Evolutionary conservation across 1,140 invertebrate species (phyloP).

Genomic region (Tribolium madens): DNA sequence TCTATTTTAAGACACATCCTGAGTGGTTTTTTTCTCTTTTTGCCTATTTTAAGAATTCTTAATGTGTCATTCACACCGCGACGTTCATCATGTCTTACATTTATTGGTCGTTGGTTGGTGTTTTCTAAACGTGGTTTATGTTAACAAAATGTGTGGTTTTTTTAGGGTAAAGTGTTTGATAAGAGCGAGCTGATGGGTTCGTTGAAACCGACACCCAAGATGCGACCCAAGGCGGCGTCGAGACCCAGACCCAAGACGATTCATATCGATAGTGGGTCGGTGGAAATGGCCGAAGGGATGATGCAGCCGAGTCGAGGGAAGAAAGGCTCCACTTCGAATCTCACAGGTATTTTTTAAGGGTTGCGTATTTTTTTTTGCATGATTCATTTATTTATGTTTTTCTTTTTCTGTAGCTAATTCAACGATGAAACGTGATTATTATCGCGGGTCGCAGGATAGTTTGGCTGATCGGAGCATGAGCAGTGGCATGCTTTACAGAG

Average conservation of each 20-base stretch:
- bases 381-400: conserved; percentile 60
- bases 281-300: conserved; percentile 80
- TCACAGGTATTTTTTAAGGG: conserved; percentile 73
- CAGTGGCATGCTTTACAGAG: conserved; percentile 69
- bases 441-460: conserved; percentile 88
- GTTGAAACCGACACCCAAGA: conserved; percentile 72
- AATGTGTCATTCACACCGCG: conserved; percentile 14
- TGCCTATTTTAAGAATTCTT: conserved; percentile 40
- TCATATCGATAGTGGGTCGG: conserved; percentile 84
- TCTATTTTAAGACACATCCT: conserved; percentile 17
- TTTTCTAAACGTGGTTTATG: background rate
- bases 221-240: conserved; percentile 70
- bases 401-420: conserved; percentile 65
- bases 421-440: conserved; percentile 87
- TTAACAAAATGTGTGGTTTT: conserved; percentile 44
- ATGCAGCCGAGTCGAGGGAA: conserved; percentile 80
- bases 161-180: conserved; percentile 81
- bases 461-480: conserved; percentile 75
- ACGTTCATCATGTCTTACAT: conserved; percentile 59
- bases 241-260: conserved; percentile 88
- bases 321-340: conserved; percentile 84
- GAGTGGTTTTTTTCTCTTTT: conserved; percentile 1
- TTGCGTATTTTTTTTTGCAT: conserved; percentile 57
- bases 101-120: conserved; percentile 62
- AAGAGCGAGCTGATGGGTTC: conserved; percentile 77